Evolutionary conservation across 2,113 vertebrate genomes (phyloP).

Genomic region (Plecotus auritus): DNA sequence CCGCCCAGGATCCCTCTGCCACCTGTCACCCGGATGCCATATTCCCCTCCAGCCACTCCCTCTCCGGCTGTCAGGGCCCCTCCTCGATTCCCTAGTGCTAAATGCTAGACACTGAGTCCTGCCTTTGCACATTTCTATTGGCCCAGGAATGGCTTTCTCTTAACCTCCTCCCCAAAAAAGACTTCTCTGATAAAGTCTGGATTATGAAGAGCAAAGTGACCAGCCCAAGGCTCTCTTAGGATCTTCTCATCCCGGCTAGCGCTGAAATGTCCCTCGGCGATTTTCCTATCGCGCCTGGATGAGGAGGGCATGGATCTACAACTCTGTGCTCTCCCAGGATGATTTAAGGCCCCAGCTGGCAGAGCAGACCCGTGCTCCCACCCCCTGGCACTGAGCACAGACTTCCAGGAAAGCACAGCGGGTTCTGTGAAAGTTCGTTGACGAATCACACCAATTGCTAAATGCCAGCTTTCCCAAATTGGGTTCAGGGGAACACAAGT

Average conservation of each 20-base stretch:
- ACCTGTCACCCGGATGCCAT: neutral
- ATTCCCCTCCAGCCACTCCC: neutral
- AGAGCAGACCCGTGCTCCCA: rapidly evolving
- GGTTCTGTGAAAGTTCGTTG: neutral
- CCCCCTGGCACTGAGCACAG: neutral
- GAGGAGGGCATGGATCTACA: neutral
- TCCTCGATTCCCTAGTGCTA: neutral
- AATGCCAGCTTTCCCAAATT: neutral
- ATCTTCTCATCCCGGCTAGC: neutral
- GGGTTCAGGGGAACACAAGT: neutral
- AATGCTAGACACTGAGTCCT: neutral
- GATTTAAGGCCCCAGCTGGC: neutral
- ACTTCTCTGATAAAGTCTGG: neutral
- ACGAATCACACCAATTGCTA: neutral
- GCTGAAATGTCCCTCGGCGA: neutral
- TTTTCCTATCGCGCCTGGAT: neutral
- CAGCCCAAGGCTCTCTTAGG: neutral
- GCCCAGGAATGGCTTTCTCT: neutral
- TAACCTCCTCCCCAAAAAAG: neutral
- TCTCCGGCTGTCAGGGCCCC: neutral
- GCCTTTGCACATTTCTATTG: neutral
- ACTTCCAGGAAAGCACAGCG: neutral
- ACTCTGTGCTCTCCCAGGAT: neutral
- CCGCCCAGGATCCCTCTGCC: neutral
- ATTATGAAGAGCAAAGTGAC: neutral